Evolutionary conservation across 1,140 invertebrate genomes (phyloP).

Genomic region (Sesamia nonagrioides): DNA sequence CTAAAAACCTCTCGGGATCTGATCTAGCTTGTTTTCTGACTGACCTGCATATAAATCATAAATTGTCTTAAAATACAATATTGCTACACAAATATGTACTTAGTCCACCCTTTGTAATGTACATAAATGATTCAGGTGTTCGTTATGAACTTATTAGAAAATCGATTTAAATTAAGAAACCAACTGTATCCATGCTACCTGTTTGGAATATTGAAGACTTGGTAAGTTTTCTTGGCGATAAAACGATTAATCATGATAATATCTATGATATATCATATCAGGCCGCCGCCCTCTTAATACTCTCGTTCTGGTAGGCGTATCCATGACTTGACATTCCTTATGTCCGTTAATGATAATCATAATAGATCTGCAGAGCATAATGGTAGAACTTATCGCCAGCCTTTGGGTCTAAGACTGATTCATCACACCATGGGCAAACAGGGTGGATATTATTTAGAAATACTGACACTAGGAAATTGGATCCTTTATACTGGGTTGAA

Average conservation of each 20-base stretch:
- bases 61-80: constrained; percentile 51
- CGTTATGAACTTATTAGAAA: constrained; percentile 50
- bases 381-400: constrained; percentile 58
- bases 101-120: constrained; percentile 70
- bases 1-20: constrained; percentile 1
- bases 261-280: constrained; percentile 31
- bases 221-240: neutral
- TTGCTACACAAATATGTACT: constrained; percentile 54
- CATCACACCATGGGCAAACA: constrained; percentile 50
- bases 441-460: constrained; percentile 57
- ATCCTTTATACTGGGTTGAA: too few species aligned
- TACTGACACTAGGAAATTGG: constrained; percentile 30
- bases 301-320: constrained; percentile 29
- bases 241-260: constrained; percentile 45
- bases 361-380: constrained; percentile 47
- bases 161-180: constrained; percentile 50
- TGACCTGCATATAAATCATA: constrained; percentile 45
- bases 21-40: constrained; percentile 52
- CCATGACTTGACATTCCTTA: constrained; percentile 57
- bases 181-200: constrained; percentile 48
- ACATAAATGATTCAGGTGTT: constrained; percentile 7
- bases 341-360: constrained; percentile 49
- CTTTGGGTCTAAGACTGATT: constrained; percentile 63
- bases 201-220: constrained; percentile 58
- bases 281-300: constrained; percentile 1